These are phyloP conservation scores for Aphidoletes aphidimyza DNA, from an alignment of 2,888 invertebrate species.

Conservation along the genomic window DNA sequence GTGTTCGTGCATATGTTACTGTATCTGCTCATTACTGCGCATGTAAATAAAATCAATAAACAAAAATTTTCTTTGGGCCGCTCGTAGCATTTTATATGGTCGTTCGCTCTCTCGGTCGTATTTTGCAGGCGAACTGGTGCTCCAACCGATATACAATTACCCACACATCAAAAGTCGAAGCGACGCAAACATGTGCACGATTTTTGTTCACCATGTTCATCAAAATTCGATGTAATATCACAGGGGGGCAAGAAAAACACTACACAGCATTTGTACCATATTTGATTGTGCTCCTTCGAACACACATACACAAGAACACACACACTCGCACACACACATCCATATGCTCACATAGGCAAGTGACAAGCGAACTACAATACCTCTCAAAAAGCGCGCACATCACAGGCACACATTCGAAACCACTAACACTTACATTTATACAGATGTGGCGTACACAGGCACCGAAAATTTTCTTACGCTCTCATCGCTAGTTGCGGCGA, in stretches of 20 bases:
- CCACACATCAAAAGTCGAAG: background rate
- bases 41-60: slow-evolving; percentile 51
- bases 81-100: background rate
- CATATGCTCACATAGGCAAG: too few relatives aligned
- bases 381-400: slow-evolving; percentile 7
- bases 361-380: background rate
- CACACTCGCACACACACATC: background rate
- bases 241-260: background rate
- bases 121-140: background rate
- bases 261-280: slow-evolving; percentile 19
- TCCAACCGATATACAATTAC: background rate
- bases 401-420: slow-evolving; percentile 11
- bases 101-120: background rate
- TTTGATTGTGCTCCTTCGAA: too few relatives aligned
- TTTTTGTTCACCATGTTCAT: background rate
- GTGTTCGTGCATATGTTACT: background rate
- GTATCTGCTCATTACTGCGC: too few relatives aligned
- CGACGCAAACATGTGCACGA: slow-evolving; percentile 25
- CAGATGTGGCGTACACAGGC: slow-evolving; percentile 21
- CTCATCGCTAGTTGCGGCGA: slow-evolving; percentile 49
- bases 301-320: too few relatives aligned
- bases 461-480: slow-evolving; percentile 36
- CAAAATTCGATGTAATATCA: background rate
- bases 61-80: slow-evolving; percentile 48
- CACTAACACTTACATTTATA: too few relatives aligned